Base-by-base conservation (phyloP, 2,113 vertebrate genomes). In the Globicephala melas region DNA sequence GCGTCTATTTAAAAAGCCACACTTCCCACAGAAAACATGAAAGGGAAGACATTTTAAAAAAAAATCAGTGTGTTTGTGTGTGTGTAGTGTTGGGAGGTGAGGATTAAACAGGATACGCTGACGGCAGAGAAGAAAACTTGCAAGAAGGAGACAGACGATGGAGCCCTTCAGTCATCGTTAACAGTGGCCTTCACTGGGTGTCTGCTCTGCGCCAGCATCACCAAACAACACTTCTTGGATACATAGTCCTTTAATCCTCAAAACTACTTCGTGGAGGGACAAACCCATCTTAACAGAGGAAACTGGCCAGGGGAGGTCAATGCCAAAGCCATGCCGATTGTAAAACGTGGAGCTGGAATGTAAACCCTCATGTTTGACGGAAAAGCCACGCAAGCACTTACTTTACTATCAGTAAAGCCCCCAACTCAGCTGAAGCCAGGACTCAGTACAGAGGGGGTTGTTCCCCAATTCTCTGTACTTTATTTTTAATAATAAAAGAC, bases 131-230 rank as follows among this genome's bases (percentile, higher is more conserved):
- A 63, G 53, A n/a, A 81, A 73, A 36, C 28, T 23, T 67, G 28
- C 36, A 8, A 28, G 4, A 33, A 31, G 20, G 26, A 55, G n/a
- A 21, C 33, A 28, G n/a, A 58, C 5, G 0, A 26, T 28, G 4
- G 33, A 38, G 36, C 76, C 44, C 47, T 9, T 12, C 33, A 36
- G 18, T 26, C 26, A 71, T 1, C 0, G 3, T 9, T 25, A 13
- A 33, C 2, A 0, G 38, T 0, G 47, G 21, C 65, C 20, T 70
- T 17, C 63, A 25, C 2, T 21, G 17, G 38, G 28, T 21, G 41
- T 50, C 33, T 14, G 28, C 65, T 71, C 41, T 15, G 50, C 1
- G 6, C 74, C 90, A 79, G 23, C 8, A 28, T 10, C 44, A 20
- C 20, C 15, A 11, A 36, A 58, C 53, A 55, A 41, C 63, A 31